Base-by-base conservation (phyloP, 2,797 vertebrate species). In the Enteromius unitaeniatus region DNA sequence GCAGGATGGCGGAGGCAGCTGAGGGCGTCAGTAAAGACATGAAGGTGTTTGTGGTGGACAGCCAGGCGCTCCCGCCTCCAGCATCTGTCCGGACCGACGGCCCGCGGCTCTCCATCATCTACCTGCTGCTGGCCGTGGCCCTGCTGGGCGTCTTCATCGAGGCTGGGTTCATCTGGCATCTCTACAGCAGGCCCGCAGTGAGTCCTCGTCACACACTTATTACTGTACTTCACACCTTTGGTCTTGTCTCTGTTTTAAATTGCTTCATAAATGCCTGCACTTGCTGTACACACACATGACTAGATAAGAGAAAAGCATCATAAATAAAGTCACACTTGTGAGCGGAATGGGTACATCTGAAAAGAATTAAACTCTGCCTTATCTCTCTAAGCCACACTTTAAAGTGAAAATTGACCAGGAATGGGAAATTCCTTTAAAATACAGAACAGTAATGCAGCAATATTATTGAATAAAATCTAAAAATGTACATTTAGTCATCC, bases 21-120 rank as follows among this genome's bases (percentile, higher is more conserved):
- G 78, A 58, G 15, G 53, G 31, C 3, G n/a, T 10, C n/a, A 40
- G 58, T 23, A 77, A 31, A 23, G 62, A 40, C 31, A 64, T 28
- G 34, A 74, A 37, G 62, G 81, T 88, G 78, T 84, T 86, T 28
- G 81, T 86, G 28, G 81, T 87, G 73, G 84, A 86, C 51, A 81
- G 81, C 45, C 84, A 84, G 28, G 74, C 26, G 45, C 5, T 45
- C 19, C n/a, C 10, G 1, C 19, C 11, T 55, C 84, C 4, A 34
- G 23, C 1, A 34, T 8, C 11, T 7, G 6, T 47, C 15, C 45
- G 7, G 42, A 28, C 10, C 15, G 8, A 23, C 15, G 23, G 2
- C 13, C 82, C 60, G 13, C 42, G 19, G 1, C 4, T 45, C 2
- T 58, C 15, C 6, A 0, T 76, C 6, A 2, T 86, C 14, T 67